Conservation (phyloP, 2,797 vertebrate species). For the Artibeus lituratus region DNA sequence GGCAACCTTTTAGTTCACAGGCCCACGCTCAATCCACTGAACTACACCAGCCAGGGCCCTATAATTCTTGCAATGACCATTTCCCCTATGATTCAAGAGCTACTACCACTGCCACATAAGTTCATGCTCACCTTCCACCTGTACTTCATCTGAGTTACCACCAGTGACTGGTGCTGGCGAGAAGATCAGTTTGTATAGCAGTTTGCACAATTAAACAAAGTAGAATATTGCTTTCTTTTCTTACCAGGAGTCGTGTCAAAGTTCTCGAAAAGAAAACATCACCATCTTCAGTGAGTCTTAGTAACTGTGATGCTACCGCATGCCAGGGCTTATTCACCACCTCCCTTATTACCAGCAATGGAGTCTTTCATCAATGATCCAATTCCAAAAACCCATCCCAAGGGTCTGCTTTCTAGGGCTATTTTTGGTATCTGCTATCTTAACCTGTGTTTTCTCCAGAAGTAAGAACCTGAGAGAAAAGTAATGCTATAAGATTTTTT, state of each 20-base stretch:
- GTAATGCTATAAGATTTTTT: not conserved
- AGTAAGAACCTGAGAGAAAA: not conserved
- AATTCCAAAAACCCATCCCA: not conserved
- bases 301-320: not conserved
- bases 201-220: too few species aligned
- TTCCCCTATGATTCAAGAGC: not conserved
- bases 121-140: not conserved
- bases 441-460: not conserved
- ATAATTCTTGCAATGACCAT: not conserved
- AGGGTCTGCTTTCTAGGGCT: not conserved
- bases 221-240: too few species aligned
- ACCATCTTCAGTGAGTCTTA: not conserved
- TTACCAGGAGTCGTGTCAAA: too few species aligned
- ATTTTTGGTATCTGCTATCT: not conserved
- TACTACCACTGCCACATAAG: not conserved
- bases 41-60: too few species aligned
- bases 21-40: too few species aligned
- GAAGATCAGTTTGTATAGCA: too few species aligned
- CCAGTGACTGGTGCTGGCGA: too few species aligned
- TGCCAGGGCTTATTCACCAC: not conserved
- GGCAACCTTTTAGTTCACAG: too few species aligned
- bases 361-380: not conserved
- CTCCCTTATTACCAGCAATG: not conserved
- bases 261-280: too few species aligned
- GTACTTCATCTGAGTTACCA: not conserved